Conservation (phyloP, 2,113 vertebrate genomes). For the Bucco capensis region DNA sequence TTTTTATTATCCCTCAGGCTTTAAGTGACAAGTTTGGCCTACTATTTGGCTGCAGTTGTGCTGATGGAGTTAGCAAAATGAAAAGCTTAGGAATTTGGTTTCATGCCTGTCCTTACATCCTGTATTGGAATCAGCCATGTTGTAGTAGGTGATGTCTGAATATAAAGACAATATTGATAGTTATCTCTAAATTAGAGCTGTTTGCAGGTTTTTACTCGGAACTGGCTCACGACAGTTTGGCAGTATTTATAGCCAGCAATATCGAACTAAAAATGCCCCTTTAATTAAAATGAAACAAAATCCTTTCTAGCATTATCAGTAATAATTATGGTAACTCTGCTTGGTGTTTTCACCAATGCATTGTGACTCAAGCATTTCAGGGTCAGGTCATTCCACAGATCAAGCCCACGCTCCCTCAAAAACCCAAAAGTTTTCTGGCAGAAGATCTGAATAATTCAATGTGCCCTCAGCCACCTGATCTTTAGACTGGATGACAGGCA, state of each 20-base stretch:
- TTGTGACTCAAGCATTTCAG: neutral
- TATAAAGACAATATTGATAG: neutral
- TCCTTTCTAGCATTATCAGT: too few species aligned
- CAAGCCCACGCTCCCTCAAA: neutral
- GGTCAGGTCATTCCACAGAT: neutral
- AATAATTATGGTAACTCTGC: neutral
- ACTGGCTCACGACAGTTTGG: neutral
- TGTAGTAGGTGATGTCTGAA: neutral
- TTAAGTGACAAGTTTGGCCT: neutral
- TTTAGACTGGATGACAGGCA: neutral
- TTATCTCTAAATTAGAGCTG: neutral
- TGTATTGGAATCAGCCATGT: neutral
- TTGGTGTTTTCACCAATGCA: neutral
- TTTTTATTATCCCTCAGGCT: neutral
- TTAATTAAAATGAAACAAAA: neutral
- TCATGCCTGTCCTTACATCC: neutral
- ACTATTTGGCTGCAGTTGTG: neutral
- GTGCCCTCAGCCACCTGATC: neutral
- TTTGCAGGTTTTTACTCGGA: neutral
- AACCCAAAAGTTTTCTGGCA: neutral
- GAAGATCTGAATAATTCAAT: neutral
- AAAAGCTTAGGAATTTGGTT: neutral
- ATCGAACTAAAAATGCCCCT: neutral
- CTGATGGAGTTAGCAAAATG: neutral
- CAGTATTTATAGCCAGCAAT: neutral